These are phyloP conservation scores for Caenorhabditis sp. DNA, from an alignment of 2,888 invertebrate genomes.

Conservation along the genomic window DNA sequence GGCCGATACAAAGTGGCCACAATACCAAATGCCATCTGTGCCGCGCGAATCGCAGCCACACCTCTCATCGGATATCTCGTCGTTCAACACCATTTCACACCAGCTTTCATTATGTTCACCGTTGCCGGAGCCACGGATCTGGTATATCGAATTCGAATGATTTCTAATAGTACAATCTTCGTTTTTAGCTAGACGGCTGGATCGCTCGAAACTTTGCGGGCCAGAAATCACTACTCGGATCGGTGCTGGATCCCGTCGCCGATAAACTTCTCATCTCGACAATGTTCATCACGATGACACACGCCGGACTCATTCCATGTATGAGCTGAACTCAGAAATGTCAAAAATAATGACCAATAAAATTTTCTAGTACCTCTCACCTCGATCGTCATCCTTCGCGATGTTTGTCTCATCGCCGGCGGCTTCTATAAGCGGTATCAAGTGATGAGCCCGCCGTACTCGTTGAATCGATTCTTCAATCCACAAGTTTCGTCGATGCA, in stretches of 20 bases:
- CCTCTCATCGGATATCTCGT: constrained; percentile 94
- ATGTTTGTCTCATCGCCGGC: constrained; percentile 90
- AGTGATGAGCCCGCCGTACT: constrained; percentile 73
- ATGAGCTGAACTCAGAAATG: constrained; percentile 45
- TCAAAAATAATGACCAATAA: neutral
- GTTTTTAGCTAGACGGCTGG: constrained; percentile 89
- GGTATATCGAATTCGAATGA: constrained; percentile 86
- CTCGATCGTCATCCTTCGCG: constrained; percentile 90
- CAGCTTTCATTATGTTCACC: constrained; percentile 90
- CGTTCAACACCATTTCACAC: constrained; percentile 89
- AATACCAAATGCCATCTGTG: constrained; percentile 93
- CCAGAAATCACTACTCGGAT: constrained; percentile 94
- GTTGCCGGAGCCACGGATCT: constrained; percentile 94
- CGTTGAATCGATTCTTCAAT: constrained; percentile 77
- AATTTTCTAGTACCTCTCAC: constrained; percentile 85
- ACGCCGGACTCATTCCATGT: constrained; percentile 91
- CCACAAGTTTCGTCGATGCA: constrained; percentile 81
- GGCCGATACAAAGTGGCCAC: constrained; percentile 93
- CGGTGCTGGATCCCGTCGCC: constrained; percentile 96
- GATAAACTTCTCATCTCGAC: constrained; percentile 95
- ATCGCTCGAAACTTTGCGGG: constrained; percentile 94
- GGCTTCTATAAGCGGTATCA: constrained; percentile 90
- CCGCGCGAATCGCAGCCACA: constrained; percentile 90
- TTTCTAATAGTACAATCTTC: neutral
- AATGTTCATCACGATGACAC: constrained; percentile 92